Evolutionary conservation across 2,888 invertebrate genomes (phyloP), one percentile per base, ranked within the genome.

Genomic region (Nipponacmea schrenckii): DNA sequence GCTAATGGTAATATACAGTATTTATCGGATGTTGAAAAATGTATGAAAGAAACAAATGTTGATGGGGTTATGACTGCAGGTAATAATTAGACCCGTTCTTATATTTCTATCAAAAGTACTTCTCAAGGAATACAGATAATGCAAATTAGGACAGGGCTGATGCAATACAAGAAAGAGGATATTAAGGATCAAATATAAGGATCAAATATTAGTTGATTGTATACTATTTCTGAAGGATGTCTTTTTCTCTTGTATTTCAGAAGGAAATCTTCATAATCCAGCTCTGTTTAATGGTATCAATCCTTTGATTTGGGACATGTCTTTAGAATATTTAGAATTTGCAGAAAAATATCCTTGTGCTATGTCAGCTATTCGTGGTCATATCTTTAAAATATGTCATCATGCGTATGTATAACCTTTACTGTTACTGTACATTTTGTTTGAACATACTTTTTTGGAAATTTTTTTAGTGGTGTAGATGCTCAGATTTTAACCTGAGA

Each of bases 251-350:
- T 10, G 39, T 39, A 39, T 94, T 84, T 94, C 95, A 76, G 98
- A 98, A 90, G 98, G 98, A 0, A 96, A 95, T 89, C 92, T 99
- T n/a, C 95, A 97, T 87, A 98, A 99, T 90, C 98, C 99, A n/a
- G 94, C 94, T 14, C 89, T 99, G 75, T 99, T 97, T 80, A 81
- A 81, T 67, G 94, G 80, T 84, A 73, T 82, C 17, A 86, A 87
- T 86, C 94, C 95, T n/a, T 93, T 95, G 0, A 92, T 93, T 39
- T 98, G 97, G 96, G 93, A 95, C 83, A 93, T 97, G 84, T 96
- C 96, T 0, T 88, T 92, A 66, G 96, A 97, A 88, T 98, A 98
- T 89, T 90, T 98, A 77, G 92, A 94, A 69, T 91, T 96, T 74
- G 94, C 94, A 0, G 92, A 94, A 79, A 89, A 92, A 81, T 94